A percentile compares a stretch with the other conserved stretches of the same genome.
Evolutionary conservation across 2,113 vertebrate species (phyloP).

Genomic region (Mionectes macconnelli): DNA sequence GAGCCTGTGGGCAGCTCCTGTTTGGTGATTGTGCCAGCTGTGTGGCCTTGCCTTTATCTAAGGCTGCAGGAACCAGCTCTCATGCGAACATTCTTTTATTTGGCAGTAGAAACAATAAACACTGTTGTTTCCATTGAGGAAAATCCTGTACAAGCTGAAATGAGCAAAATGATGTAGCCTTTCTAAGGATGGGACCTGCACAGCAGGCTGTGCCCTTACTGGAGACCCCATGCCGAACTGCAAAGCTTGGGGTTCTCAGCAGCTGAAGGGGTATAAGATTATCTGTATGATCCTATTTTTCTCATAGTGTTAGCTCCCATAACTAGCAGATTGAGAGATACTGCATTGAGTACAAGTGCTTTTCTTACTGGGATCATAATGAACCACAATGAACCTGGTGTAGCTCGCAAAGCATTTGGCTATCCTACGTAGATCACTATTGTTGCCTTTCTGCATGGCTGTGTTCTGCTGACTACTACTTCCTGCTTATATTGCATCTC

Average conservation of each 20-base stretch:
- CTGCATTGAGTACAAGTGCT: not conserved
- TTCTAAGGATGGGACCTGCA: not conserved
- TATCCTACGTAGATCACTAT: fast-evolving
- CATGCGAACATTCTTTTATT: not conserved
- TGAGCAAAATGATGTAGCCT: not conserved
- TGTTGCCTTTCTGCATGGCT: not conserved
- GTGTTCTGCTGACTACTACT: not conserved
- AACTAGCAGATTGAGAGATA: not conserved
- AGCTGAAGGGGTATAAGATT: not conserved
- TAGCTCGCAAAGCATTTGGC: not conserved
- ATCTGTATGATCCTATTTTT: not conserved
- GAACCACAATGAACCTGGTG: not conserved
- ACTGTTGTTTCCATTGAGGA: not conserved
- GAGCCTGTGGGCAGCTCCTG: not conserved
- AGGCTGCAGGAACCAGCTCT: not conserved
- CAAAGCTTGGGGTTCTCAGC: fast-evolving
- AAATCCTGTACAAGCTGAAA: not conserved
- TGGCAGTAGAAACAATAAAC: not conserved
- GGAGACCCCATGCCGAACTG: fast-evolving
- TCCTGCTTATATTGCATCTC: not conserved
- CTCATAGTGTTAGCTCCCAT: not conserved
- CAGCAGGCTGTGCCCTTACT: fast-evolving
- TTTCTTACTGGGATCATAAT: not conserved
- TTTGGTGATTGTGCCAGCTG: fast-evolving
- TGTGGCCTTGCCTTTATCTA: not conserved